These are phyloP conservation scores for Lepidonotus clava DNA, from an alignment of 2,888 invertebrate species.

Conservation along the genomic window DNA sequence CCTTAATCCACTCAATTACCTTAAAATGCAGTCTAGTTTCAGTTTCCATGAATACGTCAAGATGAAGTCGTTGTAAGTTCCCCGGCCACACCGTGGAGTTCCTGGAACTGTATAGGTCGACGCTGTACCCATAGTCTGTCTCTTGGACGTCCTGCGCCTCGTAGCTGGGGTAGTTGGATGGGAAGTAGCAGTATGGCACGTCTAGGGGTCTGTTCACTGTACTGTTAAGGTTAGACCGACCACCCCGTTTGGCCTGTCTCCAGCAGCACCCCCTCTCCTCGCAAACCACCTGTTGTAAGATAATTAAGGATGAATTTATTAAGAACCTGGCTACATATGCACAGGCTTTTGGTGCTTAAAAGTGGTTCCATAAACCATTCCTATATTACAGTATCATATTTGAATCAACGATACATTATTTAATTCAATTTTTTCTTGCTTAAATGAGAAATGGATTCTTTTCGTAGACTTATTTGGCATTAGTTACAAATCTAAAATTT, in stretches of 20 bases:
- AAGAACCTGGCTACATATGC: no score
- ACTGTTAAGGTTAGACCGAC: not conserved
- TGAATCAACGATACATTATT: no score
- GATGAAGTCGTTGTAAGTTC: constrained; percentile 60
- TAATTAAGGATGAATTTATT: no score
- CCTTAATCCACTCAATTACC: constrained; percentile 51
- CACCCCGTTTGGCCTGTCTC: constrained; percentile 17
- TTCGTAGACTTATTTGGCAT: no score
- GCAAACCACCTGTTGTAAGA: constrained; percentile 56
- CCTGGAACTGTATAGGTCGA: constrained; percentile 46
- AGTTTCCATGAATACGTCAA: constrained; percentile 65
- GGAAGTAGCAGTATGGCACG: constrained; percentile 65
- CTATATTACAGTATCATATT: no score
- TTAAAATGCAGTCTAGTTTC: constrained; percentile 64
- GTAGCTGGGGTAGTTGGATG: constrained; percentile 63
- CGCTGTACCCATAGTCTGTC: constrained; percentile 61
- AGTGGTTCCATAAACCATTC: no score
- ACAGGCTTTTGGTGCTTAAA: no score
- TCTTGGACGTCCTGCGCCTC: constrained; percentile 44
- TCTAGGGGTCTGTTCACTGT: not conserved
- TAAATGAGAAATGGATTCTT: no score
- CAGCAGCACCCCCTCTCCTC: constrained; percentile 64
- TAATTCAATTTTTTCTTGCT: no score
- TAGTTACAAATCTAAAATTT: no score
- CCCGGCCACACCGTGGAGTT: constrained; percentile 63